A percentile compares a stretch with the other conserved stretches of the same genome.
Evolutionary conservation across 53 echinoderm and acorn worm genomes (phyloP).

Genomic region (Crossaster papposus): DNA sequence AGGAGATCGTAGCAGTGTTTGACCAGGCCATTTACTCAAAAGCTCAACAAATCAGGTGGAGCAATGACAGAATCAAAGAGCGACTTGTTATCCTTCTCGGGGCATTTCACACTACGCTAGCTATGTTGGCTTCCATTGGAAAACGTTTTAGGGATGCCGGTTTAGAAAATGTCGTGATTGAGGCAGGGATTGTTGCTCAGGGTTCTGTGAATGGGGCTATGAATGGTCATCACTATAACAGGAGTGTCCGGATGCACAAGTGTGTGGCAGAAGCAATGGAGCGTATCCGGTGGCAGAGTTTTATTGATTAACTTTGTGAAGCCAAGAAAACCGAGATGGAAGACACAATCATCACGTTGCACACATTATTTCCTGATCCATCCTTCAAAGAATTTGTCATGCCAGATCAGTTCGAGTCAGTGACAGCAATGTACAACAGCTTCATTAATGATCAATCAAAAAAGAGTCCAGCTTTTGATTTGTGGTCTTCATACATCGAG

Average conservation of each 20-base stretch:
- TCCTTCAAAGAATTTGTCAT: too few species aligned
- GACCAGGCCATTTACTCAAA: slow-evolving; percentile 1
- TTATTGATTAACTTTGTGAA: neutral
- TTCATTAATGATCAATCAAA: too few species aligned
- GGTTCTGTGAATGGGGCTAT: slow-evolving; percentile 60
- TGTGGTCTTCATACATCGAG: too few species aligned
- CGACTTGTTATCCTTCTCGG: neutral
- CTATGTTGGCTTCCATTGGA: slow-evolving; percentile 62
- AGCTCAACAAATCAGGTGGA: neutral
- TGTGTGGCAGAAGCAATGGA: slow-evolving; percentile 60
- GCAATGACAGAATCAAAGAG: neutral
- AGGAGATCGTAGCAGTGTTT: neutral
- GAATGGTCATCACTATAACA: slow-evolving; percentile 65
- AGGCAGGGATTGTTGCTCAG: slow-evolving; percentile 59
- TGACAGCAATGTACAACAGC: too few species aligned
- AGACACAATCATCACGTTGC: too few species aligned
- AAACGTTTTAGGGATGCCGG: slow-evolving; percentile 66
- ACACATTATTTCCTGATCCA: too few species aligned
- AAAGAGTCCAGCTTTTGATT: too few species aligned
- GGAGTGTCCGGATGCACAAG: slow-evolving; percentile 59
- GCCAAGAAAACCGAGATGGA: too few species aligned
- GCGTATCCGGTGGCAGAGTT: slow-evolving; percentile 52
- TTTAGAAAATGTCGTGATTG: slow-evolving; percentile 54
- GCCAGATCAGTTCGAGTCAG: too few species aligned
- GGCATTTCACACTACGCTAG: slow-evolving; percentile 26